Percentiles rank a stretch among this genome's conserved stretches.
Evolutionary conservation across 2,888 invertebrate genomes (phyloP).

Genomic region (Drosophila robusta): DNA sequence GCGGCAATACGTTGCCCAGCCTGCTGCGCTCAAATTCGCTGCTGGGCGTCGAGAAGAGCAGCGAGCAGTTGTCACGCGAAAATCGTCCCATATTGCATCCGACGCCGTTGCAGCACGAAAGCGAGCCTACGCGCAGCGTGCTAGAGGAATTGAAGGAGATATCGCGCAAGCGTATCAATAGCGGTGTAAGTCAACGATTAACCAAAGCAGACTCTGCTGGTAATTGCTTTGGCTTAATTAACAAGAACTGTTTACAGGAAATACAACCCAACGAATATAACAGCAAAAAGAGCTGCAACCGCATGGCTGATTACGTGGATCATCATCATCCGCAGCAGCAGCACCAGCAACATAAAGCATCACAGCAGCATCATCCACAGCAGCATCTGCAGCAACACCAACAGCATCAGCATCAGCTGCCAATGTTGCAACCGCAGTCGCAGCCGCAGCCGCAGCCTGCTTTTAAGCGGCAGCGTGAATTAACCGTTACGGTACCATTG

Average conservation of each 20-base stretch:
- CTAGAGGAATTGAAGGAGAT: conserved; percentile 87
- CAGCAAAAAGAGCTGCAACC: conserved; percentile 82
- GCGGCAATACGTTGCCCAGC: conserved; percentile 82
- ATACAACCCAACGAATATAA: conserved; percentile 60
- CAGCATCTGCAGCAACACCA: not conserved
- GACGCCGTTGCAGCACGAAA: conserved; percentile 80
- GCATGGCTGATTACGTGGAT: conserved; percentile 62
- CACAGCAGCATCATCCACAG: conserved; percentile 7
- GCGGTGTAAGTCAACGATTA: conserved; percentile 80
- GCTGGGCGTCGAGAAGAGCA: conserved; percentile 74
- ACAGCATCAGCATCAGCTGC: conserved; percentile 18
- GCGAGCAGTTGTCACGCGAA: conserved; percentile 81
- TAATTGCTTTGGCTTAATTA: conserved; percentile 6
- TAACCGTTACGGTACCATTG: conserved; percentile 51
- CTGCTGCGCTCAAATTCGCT: conserved; percentile 82
- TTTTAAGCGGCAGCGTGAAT: conserved; percentile 80
- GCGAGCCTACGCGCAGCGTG: conserved; percentile 86
- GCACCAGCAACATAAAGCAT: conserved; percentile 17
- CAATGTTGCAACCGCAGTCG: conserved; percentile 21
- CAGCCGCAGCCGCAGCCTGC: conserved; percentile 46
- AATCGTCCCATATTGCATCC: conserved; percentile 83
- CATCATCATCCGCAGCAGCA: conserved; percentile 35
- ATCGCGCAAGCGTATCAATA: conserved; percentile 86
- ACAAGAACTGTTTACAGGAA: conserved; percentile 71
- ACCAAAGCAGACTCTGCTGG: not conserved